phyloP scores from a whole-genome alignment of 2,888 invertebrate species.

The Seladonia tumulorum region DNA sequence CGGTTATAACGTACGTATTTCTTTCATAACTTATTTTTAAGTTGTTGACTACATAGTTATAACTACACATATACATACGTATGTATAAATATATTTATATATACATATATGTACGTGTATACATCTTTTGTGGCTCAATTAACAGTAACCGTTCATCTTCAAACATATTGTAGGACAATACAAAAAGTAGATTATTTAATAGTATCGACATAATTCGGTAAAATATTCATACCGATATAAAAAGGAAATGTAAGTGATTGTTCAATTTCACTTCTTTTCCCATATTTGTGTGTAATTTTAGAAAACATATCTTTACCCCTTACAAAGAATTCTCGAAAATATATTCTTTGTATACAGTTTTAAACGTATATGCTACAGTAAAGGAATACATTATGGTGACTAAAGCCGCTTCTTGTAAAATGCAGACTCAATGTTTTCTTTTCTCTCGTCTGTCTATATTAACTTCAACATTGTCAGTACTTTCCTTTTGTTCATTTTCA shows the following conservation, averaged over 20 bases:
- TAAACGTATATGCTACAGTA: slow-evolving; percentile 53
- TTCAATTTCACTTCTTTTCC: slow-evolving; percentile 27
- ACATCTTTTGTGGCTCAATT: slow-evolving; percentile 23
- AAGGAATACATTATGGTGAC: slow-evolving; percentile 67
- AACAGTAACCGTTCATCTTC: slow-evolving; percentile 29
- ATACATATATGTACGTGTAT: background rate
- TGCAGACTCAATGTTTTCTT: slow-evolving; percentile 58
- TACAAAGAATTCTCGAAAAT: slow-evolving; percentile 64
- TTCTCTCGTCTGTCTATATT: slow-evolving; percentile 37
- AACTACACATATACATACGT: background rate
- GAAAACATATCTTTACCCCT: slow-evolving; percentile 48
- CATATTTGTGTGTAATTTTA: slow-evolving; percentile 38
- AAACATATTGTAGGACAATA: slow-evolving; percentile 38
- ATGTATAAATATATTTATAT: background rate
- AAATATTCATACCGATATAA: slow-evolving; percentile 39
- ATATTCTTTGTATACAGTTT: slow-evolving; percentile 69
- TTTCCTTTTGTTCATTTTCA: background rate
- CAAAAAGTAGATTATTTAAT: slow-evolving; percentile 36
- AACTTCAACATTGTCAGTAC: slow-evolving; percentile 16
- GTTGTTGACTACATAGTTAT: slow-evolving; percentile 39
- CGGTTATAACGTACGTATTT: slow-evolving; percentile 33
- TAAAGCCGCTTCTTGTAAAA: slow-evolving; percentile 64
- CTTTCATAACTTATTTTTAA: slow-evolving; percentile 39
- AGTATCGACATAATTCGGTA: slow-evolving; percentile 27
- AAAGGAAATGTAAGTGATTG: slow-evolving; percentile 36